Conservation (phyloP, 2,888 invertebrate genomes). For the Leucozona laternaria region DNA sequence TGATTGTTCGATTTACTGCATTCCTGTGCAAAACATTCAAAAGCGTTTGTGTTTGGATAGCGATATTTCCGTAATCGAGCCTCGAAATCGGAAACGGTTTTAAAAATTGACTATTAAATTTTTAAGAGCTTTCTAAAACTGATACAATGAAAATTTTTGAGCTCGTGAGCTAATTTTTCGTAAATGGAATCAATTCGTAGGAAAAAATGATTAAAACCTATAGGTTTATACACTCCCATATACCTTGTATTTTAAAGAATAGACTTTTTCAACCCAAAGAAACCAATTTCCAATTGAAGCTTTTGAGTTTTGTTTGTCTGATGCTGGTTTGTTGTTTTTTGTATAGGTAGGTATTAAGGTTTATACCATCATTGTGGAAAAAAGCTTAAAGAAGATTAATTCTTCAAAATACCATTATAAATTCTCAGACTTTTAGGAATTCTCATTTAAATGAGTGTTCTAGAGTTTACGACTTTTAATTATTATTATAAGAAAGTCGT, state of each 20-base stretch:
- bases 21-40: too few species aligned
- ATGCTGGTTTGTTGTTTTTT: neutral
- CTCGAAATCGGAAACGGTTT: too few species aligned
- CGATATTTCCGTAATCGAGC: too few species aligned
- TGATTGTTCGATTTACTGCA: too few species aligned
- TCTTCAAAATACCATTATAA: neutral
- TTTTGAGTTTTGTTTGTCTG: neutral
- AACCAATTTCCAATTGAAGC: neutral
- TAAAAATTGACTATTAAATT: too few species aligned
- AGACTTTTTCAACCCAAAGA: neutral
- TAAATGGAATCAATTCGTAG: neutral
- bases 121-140: too few species aligned
- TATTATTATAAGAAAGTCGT: neutral
- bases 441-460: neutral
- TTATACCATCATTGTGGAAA: neutral
- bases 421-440: conserved; percentile 4
- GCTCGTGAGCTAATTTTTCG: neutral
- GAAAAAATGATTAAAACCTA: neutral
- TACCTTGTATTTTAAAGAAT: neutral
- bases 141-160: too few species aligned
- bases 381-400: neutral
- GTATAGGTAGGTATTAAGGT: neutral
- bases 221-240: neutral
- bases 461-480: neutral
- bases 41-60: too few species aligned